phyloP scores from a whole-genome alignment of 1,140 invertebrate genomes.

The Leptestheria dahalacensis region DNA sequence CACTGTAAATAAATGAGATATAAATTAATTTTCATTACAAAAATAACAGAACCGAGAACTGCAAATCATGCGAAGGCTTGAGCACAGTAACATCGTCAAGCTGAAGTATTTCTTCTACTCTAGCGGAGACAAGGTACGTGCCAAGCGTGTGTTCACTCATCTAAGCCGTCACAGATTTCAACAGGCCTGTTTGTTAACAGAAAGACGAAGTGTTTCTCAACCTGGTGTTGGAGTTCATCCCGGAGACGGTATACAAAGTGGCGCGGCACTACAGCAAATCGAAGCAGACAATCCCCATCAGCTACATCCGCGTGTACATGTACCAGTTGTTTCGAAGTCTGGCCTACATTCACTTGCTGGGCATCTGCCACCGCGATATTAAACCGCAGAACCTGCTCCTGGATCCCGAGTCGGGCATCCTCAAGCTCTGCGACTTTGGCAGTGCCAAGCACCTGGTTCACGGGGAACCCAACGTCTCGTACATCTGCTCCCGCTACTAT shows the following conservation, averaged over 20 bases:
- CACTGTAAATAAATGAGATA: no score
- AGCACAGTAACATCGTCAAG: constrained; percentile 99
- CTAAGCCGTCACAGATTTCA: no score
- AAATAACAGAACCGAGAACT: constrained; percentile 99
- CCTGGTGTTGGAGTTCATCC: constrained; percentile 99
- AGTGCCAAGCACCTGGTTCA: constrained; percentile 94
- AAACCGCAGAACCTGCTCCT: constrained; percentile 97
- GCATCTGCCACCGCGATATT: constrained; percentile 98
- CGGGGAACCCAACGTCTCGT: constrained; percentile 98
- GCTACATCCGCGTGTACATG: constrained; percentile 99
- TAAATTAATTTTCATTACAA: no score
- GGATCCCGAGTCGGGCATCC: constrained; percentile 89
- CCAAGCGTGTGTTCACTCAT: no score
- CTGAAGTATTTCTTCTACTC: constrained; percentile 99
- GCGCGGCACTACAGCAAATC: constrained; percentile 94
- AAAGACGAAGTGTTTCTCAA: constrained; percentile 99
- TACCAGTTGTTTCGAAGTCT: constrained; percentile 98
- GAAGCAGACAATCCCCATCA: constrained; percentile 97
- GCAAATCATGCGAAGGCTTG: constrained; percentile 96
- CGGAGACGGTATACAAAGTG: constrained; percentile 98
- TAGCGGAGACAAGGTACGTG: constrained; percentile 96
- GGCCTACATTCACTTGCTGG: constrained; percentile 95
- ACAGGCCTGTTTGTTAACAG: no score
- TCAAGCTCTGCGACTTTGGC: constrained; percentile 99
- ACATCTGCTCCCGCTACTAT: constrained; percentile 99